Evolutionary conservation across 2,113 vertebrate genomes (phyloP).

Genomic region (Felis chaus): DNA sequence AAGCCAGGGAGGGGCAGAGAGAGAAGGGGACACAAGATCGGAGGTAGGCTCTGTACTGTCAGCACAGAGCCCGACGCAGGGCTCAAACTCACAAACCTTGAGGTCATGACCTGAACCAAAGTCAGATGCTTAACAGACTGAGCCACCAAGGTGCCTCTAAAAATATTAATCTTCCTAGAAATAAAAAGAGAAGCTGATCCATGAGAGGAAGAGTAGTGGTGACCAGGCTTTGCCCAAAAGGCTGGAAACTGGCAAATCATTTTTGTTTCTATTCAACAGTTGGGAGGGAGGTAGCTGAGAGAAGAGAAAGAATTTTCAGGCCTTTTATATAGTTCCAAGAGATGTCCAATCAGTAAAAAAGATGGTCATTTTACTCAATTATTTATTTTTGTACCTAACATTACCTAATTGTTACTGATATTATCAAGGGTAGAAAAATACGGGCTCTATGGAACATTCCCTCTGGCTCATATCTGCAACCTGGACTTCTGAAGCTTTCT

Average conservation of each 20-base stretch:
- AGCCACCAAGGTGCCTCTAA: not conserved
- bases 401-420: not conserved
- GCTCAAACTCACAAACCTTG: too few relatives aligned
- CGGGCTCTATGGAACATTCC: not conserved
- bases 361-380: not conserved
- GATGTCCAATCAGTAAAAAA: not conserved
- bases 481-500: not conserved
- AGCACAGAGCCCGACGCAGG: too few relatives aligned
- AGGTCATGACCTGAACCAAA: too few relatives aligned
- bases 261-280: not conserved
- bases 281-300: not conserved
- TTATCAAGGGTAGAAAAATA: not conserved
- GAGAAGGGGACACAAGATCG: too few relatives aligned
- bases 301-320: fast-evolving
- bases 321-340: not conserved
- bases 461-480: not conserved
- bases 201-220: not conserved
- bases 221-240: not conserved
- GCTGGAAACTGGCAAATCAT: not conserved
- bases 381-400: not conserved
- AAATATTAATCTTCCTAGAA: not conserved
- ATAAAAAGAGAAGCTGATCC: not conserved
- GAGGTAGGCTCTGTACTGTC: too few relatives aligned
- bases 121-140: too few relatives aligned
- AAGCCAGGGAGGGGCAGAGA: too few relatives aligned